phyloP scores from a whole-genome alignment of 2,888 invertebrate species.

The Acanthoscelides obtectus region DNA sequence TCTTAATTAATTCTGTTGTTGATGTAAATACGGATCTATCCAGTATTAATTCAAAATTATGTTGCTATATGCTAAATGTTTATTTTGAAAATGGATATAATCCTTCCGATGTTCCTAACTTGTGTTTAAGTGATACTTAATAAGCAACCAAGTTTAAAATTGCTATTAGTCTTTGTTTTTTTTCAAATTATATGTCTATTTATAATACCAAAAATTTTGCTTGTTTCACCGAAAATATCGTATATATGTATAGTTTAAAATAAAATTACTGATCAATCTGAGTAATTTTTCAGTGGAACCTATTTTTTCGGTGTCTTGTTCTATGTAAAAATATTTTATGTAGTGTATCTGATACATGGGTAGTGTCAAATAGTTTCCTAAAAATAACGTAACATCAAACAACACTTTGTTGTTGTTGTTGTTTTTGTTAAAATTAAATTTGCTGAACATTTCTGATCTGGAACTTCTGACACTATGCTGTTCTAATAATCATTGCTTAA shows the following conservation, averaged over 20 bases:
- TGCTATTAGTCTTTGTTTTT: neutral
- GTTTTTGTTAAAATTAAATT: no score
- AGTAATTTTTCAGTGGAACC: neutral
- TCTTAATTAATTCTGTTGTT: no score
- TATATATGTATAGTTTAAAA: neutral
- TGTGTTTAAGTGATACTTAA: neutral
- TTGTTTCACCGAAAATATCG: neutral
- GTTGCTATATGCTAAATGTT: no score
- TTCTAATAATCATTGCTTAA: no score
- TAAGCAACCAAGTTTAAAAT: neutral
- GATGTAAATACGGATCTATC: no score
- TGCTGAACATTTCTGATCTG: no score
- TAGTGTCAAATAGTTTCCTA: no score
- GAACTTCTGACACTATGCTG: no score
- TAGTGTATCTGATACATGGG: no score
- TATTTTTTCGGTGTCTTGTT: neutral
- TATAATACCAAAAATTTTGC: neutral
- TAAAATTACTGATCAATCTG: neutral
- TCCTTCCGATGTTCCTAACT: neutral
- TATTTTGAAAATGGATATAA: neutral
- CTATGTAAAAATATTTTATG: neutral
- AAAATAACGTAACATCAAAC: no score
- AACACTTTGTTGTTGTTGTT: no score
- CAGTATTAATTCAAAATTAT: no score
- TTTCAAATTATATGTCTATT: neutral